These are phyloP conservation scores for Ctenoplectra terminalis DNA, from an alignment of 1,140 invertebrate species.

Conservation along the genomic window DNA sequence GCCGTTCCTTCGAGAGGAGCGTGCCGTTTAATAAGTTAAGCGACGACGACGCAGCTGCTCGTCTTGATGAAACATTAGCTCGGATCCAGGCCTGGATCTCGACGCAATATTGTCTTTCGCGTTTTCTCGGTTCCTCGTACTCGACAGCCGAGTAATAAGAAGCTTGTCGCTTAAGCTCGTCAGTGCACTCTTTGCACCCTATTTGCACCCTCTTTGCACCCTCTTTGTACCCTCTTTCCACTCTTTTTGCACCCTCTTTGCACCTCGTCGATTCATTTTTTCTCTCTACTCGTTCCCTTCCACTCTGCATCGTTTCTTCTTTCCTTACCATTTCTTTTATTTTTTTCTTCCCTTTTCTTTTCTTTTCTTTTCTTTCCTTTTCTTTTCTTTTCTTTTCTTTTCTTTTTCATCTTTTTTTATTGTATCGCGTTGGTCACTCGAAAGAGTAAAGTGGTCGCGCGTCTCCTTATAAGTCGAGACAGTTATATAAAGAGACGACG, in stretches of 20 bases:
- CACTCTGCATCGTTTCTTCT: neutral
- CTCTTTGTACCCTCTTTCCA: too few relatives aligned
- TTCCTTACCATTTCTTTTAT: too few relatives aligned
- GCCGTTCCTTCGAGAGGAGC: constrained; percentile 66
- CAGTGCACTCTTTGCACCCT: neutral
- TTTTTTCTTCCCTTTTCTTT: too few relatives aligned
- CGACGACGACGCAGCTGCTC: constrained; percentile 81
- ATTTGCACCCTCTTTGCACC: neutral
- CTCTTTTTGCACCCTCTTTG: too few relatives aligned
- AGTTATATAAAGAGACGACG: constrained; percentile 48
- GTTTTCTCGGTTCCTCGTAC: constrained; percentile 25
- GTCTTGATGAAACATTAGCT: constrained; percentile 83
- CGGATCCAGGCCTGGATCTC: constrained; percentile 71
- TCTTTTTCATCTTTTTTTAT: neutral
- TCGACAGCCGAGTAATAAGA: neutral
- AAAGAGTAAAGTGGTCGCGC: neutral
- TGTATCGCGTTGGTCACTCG: too few relatives aligned
- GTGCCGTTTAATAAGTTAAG: constrained; percentile 82
- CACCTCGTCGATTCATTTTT: constrained; percentile 13
- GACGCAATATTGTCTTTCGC: constrained; percentile 58
- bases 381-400: constrained; percentile 4
- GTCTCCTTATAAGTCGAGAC: neutral
- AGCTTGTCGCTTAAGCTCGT: constrained; percentile 15
- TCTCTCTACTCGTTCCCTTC: neutral
- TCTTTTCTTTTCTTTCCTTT: neutral